These are phyloP conservation scores for Entomyzon cyanotis DNA, from an alignment of 2,113 vertebrate genomes.

Conservation along the genomic window DNA sequence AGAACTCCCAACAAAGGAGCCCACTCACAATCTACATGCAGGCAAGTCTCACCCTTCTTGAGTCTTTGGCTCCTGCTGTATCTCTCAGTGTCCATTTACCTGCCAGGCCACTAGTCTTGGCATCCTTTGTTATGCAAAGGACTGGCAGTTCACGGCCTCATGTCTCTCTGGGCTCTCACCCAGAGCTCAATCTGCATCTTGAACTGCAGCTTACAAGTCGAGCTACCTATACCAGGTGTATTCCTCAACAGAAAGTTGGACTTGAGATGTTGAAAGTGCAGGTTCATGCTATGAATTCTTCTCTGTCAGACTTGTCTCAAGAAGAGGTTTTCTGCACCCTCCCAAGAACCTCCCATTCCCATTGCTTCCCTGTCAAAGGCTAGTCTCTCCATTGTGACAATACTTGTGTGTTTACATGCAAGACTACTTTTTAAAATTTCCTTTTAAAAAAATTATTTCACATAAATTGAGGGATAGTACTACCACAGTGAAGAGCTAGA, in stretches of 20 bases:
- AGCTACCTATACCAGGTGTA: not conserved
- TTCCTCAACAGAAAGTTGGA: not conserved
- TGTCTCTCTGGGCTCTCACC: not conserved
- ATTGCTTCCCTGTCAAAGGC: not conserved
- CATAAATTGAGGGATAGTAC: not conserved
- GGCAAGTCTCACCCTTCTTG: not conserved
- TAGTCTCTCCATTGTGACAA: not conserved
- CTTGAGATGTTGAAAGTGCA: not conserved
- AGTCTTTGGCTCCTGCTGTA: not conserved
- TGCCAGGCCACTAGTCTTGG: not conserved
- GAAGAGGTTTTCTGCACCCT: not conserved
- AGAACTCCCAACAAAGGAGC: not conserved
- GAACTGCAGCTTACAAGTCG: not conserved
- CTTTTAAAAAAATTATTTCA: not conserved
- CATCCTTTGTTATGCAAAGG: not conserved
- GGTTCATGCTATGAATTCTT: not conserved
- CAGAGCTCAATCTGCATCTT: not conserved
- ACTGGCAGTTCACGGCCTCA: rapidly evolving
- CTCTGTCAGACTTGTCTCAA: not conserved
- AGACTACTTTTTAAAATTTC: not conserved
- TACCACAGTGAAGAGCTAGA: not conserved
- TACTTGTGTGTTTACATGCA: not conserved
- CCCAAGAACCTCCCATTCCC: not conserved
- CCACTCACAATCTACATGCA: not conserved
- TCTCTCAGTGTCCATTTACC: not conserved